Base-by-base conservation (phyloP, 1,140 invertebrate genomes). In the Drosophila albomicans region DNA sequence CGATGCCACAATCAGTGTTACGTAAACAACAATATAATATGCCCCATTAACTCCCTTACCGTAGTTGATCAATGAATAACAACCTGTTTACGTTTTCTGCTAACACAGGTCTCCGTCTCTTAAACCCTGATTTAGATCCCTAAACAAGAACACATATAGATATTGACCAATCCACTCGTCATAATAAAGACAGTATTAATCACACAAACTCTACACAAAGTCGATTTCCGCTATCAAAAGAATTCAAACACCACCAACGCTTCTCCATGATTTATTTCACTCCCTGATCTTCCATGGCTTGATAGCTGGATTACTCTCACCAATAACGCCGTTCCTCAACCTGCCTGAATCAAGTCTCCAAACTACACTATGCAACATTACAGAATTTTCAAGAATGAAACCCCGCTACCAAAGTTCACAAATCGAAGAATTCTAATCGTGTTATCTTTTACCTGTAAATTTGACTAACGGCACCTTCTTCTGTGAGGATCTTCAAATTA, bases 31-130 rank as follows among this genome's bases (percentile, higher is more conserved):
- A 5, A 48, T 48, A 41, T n/a, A 11, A 5, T n/a, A 48, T 16
- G 45, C 3, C 13, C 13, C 1, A 7, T 16, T n/a, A n/a, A 6
- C 13, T 48, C 0, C 13, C 13, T 1, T 48, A 48, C n/a, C 6
- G 15, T 48, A 15, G 6, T 75, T 61, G n/a, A 25, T 78, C 75
- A 78, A 63, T 41, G 2, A 16, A 41, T 15, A n/a, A 51, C 6
- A 51, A 58, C 35, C 38, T 10, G n/a, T n/a, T 43, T 54, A 54
- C 28, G 6, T 5, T 54, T 54, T 35, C 30, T 54, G n/a, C 8
- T 54, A 30, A 35, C 30, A 54, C 30, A 35, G 51, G 30, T 30
- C n/a, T 54, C 30, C 28, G 30, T 30, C 5, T 54, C 51, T 32
- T 30, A 16, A 35, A 54, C 28, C 51, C 30, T 13, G 30, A 35